These are phyloP conservation scores for Eretmochelys imbricata DNA, from an alignment of 2,113 vertebrate genomes.

Conservation along the genomic window DNA sequence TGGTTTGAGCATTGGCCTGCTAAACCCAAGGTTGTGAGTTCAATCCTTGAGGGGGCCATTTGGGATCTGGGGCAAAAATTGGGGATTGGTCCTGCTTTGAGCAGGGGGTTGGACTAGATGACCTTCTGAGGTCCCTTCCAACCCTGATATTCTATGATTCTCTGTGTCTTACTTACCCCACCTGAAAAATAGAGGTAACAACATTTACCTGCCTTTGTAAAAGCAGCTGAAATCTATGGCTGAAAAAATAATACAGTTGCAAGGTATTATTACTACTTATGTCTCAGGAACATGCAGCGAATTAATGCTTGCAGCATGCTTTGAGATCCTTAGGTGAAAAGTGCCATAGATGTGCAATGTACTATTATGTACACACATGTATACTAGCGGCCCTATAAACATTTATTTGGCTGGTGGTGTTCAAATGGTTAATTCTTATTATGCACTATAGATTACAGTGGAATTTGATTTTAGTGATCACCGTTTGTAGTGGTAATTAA, in stretches of 20 bases:
- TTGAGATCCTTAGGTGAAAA: background rate
- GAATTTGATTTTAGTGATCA: background rate
- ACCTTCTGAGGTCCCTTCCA: too few relatives aligned
- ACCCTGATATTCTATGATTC: too few relatives aligned
- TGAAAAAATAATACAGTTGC: background rate
- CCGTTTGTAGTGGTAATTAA: background rate
- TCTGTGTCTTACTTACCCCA: rapidly evolving
- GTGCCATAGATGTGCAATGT: background rate
- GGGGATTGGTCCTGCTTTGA: too few relatives aligned
- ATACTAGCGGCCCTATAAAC: background rate
- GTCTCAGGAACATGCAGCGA: background rate
- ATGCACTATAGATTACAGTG: rapidly evolving
- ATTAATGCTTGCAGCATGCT: background rate
- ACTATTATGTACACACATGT: background rate
- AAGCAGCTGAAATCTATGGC: background rate
- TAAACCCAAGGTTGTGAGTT: too few relatives aligned
- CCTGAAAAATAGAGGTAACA: background rate
- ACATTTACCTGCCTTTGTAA: background rate
- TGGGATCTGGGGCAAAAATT: too few relatives aligned
- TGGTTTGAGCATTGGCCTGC: too few relatives aligned
- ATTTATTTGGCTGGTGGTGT: background rate
- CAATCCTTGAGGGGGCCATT: too few relatives aligned
- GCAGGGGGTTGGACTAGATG: too few relatives aligned
- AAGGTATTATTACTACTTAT: rapidly evolving
- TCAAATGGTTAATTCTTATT: background rate